Evolutionary conservation across 2,888 invertebrate genomes (phyloP).

Genomic region (Rhagonycha lutea): DNA sequence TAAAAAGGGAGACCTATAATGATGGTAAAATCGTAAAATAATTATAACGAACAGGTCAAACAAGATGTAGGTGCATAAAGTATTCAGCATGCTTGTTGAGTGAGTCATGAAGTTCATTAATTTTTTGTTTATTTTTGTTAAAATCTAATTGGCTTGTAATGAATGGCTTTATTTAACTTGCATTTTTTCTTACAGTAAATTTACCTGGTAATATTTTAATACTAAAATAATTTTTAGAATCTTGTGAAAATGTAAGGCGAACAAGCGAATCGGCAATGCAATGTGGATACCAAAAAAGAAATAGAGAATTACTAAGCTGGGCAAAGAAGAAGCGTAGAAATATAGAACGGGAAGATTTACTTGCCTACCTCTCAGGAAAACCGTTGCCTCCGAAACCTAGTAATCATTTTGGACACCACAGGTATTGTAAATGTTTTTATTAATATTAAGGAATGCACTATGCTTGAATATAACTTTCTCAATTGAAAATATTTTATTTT

Average conservation of each 20-base stretch:
- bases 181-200: neutral
- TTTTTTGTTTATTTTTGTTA: neutral
- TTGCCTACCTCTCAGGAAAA: slow-evolving; percentile 77
- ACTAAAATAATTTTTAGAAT: slow-evolving; percentile 59
- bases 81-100: neutral
- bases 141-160: neutral
- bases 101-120: neutral
- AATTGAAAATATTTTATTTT: neutral
- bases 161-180: neutral
- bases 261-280: slow-evolving; percentile 72
- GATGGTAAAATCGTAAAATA: neutral
- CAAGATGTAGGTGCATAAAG: neutral
- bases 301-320: slow-evolving; percentile 77
- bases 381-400: slow-evolving; percentile 62
- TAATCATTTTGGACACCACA: slow-evolving; percentile 52
- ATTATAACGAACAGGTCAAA: neutral
- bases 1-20: neutral
- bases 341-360: slow-evolving; percentile 75
- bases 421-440: neutral
- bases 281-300: slow-evolving; percentile 73
- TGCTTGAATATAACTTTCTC: neutral
- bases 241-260: slow-evolving; percentile 70
- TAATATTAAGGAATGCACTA: neutral
- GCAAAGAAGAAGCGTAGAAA: slow-evolving; percentile 71
- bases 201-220: neutral